Conservation (phyloP, 2,888 invertebrate genomes). For the Leptopilina drosophilae region DNA sequence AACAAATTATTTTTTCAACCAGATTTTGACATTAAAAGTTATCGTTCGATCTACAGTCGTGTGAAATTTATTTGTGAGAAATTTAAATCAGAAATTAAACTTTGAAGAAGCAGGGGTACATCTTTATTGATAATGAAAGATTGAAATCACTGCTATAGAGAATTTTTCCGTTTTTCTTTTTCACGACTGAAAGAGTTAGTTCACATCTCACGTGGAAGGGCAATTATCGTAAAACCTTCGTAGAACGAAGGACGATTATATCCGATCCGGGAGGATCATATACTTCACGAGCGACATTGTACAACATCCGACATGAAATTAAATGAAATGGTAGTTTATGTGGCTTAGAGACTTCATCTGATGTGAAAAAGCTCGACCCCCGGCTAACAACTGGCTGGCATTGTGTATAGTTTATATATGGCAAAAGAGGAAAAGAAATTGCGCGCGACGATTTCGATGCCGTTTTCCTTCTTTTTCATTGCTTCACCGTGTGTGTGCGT, state of each 20-base stretch:
- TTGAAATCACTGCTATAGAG: not conserved
- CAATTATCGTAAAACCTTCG: conserved; percentile 37
- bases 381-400: conserved; percentile 32
- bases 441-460: conserved; percentile 3
- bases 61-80: too few species aligned
- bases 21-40: too few species aligned
- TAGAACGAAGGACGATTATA: conserved; percentile 28
- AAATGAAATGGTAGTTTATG: conserved; percentile 36
- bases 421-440: conserved; percentile 9
- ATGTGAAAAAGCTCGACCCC: conserved; percentile 41
- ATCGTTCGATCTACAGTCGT: too few species aligned
- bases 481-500: not conserved
- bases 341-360: conserved; percentile 29
- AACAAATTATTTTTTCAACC: too few species aligned
- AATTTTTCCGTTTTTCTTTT: not conserved
- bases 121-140: too few species aligned
- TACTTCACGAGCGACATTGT: conserved; percentile 32
- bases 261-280: conserved; percentile 36
- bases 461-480: conserved; percentile 30
- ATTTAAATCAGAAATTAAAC: too few species aligned
- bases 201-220: conserved; percentile 29
- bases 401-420: conserved; percentile 26
- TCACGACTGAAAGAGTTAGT: not conserved
- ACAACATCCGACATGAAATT: conserved; percentile 32
- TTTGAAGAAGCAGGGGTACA: too few species aligned